Evolutionary conservation across 1,140 invertebrate species (phyloP).

Genomic region (Aphelenchoides besseyi): DNA sequence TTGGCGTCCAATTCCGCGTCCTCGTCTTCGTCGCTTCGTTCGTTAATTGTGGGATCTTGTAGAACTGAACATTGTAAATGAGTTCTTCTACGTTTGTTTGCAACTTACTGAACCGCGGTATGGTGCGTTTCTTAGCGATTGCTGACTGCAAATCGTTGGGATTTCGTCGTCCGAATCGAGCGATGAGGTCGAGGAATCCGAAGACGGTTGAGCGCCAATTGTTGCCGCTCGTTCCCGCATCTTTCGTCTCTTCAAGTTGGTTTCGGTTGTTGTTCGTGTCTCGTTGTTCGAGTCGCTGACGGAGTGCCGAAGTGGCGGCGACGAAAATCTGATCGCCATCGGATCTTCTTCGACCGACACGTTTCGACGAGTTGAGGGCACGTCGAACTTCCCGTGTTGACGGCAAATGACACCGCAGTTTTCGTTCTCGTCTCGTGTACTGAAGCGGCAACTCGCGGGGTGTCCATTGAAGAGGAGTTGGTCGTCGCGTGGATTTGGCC

Average conservation of each 20-base stretch:
- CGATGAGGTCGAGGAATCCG: neutral
- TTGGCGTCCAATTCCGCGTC: neutral
- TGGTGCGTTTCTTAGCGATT: neutral
- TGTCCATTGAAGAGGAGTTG: neutral
- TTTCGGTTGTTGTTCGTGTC: neutral
- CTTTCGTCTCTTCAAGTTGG: neutral
- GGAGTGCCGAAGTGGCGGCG: too few species aligned
- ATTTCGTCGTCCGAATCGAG: neutral
- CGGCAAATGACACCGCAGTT: conserved; percentile 4
- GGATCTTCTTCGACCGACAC: neutral
- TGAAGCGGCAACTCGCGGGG: conserved; percentile 11
- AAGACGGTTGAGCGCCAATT: conserved; percentile 2
- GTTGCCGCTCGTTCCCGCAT: conserved; percentile 1
- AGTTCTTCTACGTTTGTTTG: too few species aligned
- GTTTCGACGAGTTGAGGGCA: neutral
- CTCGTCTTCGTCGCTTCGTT: conserved; percentile 25
- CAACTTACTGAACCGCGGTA: conserved; percentile 4
- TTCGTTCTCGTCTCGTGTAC: neutral
- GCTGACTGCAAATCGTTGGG: neutral
- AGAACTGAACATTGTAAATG: too few species aligned
- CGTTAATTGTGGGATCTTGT: conserved; percentile 17
- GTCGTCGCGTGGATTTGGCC: neutral
- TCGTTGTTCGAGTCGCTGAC: neutral
- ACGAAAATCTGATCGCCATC: conserved; percentile 11
- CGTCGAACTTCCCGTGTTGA: conserved; percentile 11